Evolutionary conservation across 2,113 vertebrate genomes (phyloP).

Genomic region (Falco punctatus): DNA sequence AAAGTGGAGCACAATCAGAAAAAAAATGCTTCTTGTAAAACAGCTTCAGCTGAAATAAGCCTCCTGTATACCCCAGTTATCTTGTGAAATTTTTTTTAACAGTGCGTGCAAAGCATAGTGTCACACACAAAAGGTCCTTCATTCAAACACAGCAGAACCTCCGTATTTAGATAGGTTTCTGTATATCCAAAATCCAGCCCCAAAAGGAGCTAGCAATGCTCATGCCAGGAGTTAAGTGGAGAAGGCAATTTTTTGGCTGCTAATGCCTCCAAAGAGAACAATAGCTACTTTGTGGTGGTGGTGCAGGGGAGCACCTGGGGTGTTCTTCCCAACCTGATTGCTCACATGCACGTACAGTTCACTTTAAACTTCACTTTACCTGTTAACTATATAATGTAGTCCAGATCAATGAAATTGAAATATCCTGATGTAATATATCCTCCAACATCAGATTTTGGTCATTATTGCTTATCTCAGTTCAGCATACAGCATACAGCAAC

Average conservation of each 20-base stretch:
- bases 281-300: rapidly evolving
- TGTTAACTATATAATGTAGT: rapidly evolving
- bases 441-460: not conserved
- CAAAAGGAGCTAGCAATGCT: not conserved
- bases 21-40: not conserved
- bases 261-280: not conserved
- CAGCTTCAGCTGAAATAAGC: not conserved
- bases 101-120: not conserved
- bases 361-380: too few relatives aligned
- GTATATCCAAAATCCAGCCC: not conserved
- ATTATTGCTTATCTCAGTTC: not conserved
- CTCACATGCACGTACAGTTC: rapidly evolving
- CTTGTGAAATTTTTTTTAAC: not conserved
- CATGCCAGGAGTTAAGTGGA: not conserved
- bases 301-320: not conserved
- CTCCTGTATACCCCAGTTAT: not conserved
- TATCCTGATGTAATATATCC: too few relatives aligned
- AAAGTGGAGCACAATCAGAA: not conserved
- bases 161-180: not conserved
- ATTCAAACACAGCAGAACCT: not conserved
- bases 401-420: not conserved
- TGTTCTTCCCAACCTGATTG: not conserved
- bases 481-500: not conserved
- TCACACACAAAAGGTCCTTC: not conserved
- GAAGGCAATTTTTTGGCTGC: not conserved